A percentile compares a stretch with the other conserved stretches of the same genome.
Evolutionary conservation across 2,113 vertebrate species (phyloP).

Genomic region (Paratilapia polleni): DNA sequence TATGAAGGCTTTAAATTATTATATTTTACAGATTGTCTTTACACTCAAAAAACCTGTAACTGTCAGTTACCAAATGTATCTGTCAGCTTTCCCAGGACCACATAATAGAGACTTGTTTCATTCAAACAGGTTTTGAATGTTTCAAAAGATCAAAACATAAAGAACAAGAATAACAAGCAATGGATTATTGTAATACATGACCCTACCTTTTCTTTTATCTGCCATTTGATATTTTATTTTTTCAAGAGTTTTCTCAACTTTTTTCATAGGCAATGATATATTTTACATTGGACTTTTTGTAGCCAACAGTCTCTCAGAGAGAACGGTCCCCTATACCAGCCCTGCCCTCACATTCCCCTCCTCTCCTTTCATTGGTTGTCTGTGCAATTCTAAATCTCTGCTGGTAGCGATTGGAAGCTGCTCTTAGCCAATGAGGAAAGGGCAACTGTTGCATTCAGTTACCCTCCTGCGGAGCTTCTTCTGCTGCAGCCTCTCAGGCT

Average conservation of each 20-base stretch:
- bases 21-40: not conserved
- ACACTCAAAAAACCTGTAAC: too few species aligned
- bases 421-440: constrained; percentile 54
- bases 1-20: not conserved
- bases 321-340: not conserved
- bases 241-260: not conserved
- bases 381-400: not conserved
- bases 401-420: constrained; percentile 16
- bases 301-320: not conserved
- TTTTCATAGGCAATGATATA: not conserved
- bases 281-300: constrained; percentile 16
- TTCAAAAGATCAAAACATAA: not conserved
- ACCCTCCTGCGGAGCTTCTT: constrained; percentile 2
- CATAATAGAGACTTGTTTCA: not conserved
- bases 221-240: not conserved
- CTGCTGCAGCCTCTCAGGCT: constrained; percentile 35
- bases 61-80: not conserved
- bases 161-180: not conserved
- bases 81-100: too few species aligned
- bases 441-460: constrained; percentile 70
- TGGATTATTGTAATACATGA: not conserved
- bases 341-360: not conserved
- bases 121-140: not conserved
- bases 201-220: not conserved
- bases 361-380: constrained; percentile 46